Percentiles rank a stretch among this genome's conserved stretches.
phyloP scores from a whole-genome alignment of 2,113 vertebrate genomes.

The Pomatorhinus ruficollis region DNA sequence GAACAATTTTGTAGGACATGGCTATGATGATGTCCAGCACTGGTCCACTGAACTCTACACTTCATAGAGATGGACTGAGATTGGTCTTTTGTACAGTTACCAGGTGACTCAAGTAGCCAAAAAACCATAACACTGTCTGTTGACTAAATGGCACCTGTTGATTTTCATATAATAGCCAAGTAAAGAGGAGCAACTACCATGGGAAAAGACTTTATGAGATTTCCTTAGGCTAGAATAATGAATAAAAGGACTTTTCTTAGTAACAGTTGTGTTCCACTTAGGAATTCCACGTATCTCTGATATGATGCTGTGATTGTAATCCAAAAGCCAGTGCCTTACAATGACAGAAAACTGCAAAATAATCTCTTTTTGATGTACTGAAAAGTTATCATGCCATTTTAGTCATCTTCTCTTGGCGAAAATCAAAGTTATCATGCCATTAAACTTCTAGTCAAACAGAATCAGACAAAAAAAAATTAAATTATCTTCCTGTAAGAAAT shows the following conservation, averaged over 20 bases:
- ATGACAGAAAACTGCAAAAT: not conserved
- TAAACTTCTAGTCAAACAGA: not conserved
- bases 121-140: not conserved
- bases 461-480: not conserved
- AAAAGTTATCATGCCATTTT: not conserved
- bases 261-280: not conserved
- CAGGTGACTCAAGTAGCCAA: not conserved
- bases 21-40: not conserved
- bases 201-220: not conserved
- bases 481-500: not conserved
- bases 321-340: not conserved
- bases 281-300: fast-evolving
- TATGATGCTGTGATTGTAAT: not conserved
- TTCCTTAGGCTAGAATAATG: not conserved
- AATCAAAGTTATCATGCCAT: not conserved
- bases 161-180: not conserved
- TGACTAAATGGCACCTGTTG: not conserved
- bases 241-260: not conserved
- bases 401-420: not conserved
- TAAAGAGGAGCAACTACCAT: not conserved
- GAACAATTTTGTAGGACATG: not conserved
- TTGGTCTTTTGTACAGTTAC: not conserved
- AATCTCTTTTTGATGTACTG: not conserved
- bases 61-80: not conserved
- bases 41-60: not conserved